Base-by-base conservation (phyloP, 2,888 invertebrate genomes). In the Halocaridina rubra region DNA sequence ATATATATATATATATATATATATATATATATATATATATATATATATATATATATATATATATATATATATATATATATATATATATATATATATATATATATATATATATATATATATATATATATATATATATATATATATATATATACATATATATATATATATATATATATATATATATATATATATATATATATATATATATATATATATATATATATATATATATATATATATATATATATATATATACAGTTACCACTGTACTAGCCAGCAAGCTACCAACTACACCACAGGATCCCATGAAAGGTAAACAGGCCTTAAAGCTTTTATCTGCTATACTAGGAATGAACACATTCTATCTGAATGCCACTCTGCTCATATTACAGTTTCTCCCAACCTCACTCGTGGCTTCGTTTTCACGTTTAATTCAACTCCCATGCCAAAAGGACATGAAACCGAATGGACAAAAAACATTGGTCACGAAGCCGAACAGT, bases 41-140 rank as follows among this genome's bases (percentile, higher is more conserved):
- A 8, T 32, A 27, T 64, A 64, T 64, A 64, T 64, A 24, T 24
- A 53, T 53, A 4, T 53, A 53, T 53, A 53, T 53, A 53, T 53
- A 53, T 53, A 53, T 53, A 53, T 53, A 53, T 53, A 4, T 53
- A 53, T 53, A 53, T 53, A 53, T 64, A 64, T 64, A 64, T 64
- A 64, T 64, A 64, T 64, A 64, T 64, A 64, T 64, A 64, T 64
- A 69, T 69, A 69, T 69, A 69, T 69, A 69, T 69, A 69, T 69
- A 69, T 69, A 27, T 29, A 69, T 69, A 69, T 69, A 69, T 69
- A 69, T 69, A 29, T 69, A 69, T 69, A 69, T 69, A 69, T 69
- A 27, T 69, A 69, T 69, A 69, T 69, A 69, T 69, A 69, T 69
- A 69, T 69, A 69, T 69, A 69, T 69, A 29, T 69, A 69, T 69